These are phyloP conservation scores for Synanthedon formicaeformis DNA, from an alignment of 2,888 invertebrate genomes.

Conservation along the genomic window DNA sequence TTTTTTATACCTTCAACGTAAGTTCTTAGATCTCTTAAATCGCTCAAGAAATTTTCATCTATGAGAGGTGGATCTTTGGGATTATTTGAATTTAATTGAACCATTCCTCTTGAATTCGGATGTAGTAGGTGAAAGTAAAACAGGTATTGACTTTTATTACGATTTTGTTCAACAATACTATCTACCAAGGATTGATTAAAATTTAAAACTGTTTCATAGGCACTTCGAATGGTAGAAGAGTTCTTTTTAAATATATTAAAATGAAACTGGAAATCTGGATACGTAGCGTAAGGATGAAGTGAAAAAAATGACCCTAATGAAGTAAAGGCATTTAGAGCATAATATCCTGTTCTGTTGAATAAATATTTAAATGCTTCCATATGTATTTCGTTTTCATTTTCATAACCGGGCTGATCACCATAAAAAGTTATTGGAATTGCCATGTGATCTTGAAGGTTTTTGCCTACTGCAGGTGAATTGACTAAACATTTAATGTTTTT, in stretches of 20 bases:
- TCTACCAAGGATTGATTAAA: constrained; percentile 23
- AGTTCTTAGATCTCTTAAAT: constrained; percentile 59
- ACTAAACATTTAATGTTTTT: constrained; percentile 38
- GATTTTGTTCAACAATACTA: constrained; percentile 23
- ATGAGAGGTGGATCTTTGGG: constrained; percentile 72
- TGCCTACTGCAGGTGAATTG: constrained; percentile 58
- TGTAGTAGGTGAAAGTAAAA: constrained; percentile 44
- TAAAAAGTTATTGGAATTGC: constrained; percentile 40
- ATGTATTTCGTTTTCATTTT: constrained; percentile 17
- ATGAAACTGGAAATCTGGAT: constrained; percentile 36
- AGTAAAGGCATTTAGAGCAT: constrained; percentile 57
- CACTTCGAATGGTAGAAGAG: constrained; percentile 39
- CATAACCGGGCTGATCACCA: constrained; percentile 24
- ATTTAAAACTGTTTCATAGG: constrained; percentile 5
- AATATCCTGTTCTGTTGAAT: constrained; percentile 57
- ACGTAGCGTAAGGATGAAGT: constrained; percentile 29
- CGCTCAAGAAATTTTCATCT: constrained; percentile 72
- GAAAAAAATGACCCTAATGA: constrained; percentile 74
- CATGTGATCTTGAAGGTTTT: constrained; percentile 66
- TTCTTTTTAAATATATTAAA: constrained; percentile 26
- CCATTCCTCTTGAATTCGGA: constrained; percentile 64
- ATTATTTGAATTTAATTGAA: constrained; percentile 67
- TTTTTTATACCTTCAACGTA: constrained; percentile 28
- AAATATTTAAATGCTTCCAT: constrained; percentile 56
- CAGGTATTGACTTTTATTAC: constrained; percentile 28